Conservation (phyloP, 1,140 invertebrate species). For the Bicyclus anynana region DNA sequence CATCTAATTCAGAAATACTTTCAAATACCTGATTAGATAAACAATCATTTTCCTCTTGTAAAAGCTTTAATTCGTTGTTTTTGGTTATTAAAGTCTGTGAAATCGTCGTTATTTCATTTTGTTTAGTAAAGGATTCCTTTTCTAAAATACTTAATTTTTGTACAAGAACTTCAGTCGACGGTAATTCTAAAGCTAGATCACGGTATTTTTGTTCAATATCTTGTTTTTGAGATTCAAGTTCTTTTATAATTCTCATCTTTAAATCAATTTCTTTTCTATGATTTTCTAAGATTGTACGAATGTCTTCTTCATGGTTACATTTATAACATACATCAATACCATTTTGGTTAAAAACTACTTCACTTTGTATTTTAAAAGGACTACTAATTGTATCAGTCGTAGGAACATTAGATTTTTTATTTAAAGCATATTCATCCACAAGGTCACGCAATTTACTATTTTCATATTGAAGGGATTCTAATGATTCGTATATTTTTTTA, state of each 20-base stretch:
- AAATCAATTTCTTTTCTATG: constrained; percentile 33
- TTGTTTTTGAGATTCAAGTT: constrained; percentile 37
- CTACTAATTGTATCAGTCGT: constrained; percentile 28
- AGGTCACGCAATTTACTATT: constrained; percentile 43
- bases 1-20: constrained; percentile 51
- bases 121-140: constrained; percentile 40
- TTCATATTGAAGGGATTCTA: constrained; percentile 45
- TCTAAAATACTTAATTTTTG: constrained; percentile 45
- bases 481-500: constrained; percentile 22
- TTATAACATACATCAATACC: constrained; percentile 12
- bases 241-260: constrained; percentile 34
- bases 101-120: constrained; percentile 40
- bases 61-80: constrained; percentile 34
- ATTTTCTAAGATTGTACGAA: constrained; percentile 20
- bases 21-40: constrained; percentile 65
- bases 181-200: constrained; percentile 41
- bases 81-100: constrained; percentile 33
- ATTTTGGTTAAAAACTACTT: background rate
- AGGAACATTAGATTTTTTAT: constrained; percentile 14
- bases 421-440: constrained; percentile 31
- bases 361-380: constrained; percentile 33
- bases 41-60: constrained; percentile 62
- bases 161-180: constrained; percentile 39
- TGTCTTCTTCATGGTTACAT: constrained; percentile 22
- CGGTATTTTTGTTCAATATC: constrained; percentile 49